These are phyloP conservation scores for Tenthredo scrophulariae DNA, from an alignment of 2,888 invertebrate genomes.

Conservation along the genomic window DNA sequence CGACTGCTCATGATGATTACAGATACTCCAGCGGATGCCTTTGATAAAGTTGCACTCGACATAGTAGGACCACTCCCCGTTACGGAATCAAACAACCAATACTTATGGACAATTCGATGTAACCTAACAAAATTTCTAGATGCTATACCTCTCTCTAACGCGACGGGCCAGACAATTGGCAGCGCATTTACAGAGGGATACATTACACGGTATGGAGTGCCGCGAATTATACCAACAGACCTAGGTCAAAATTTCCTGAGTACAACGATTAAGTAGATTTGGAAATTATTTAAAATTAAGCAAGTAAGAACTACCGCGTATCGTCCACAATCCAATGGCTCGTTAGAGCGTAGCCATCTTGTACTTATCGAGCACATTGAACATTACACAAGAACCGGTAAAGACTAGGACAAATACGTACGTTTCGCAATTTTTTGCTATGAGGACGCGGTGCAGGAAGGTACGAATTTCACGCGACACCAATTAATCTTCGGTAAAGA, in stretches of 20 bases:
- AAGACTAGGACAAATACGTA: slow-evolving; percentile 57
- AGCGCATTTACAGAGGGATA: slow-evolving; percentile 60
- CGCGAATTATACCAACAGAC: slow-evolving; percentile 59
- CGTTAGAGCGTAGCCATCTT: slow-evolving; percentile 51
- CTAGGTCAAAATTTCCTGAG: slow-evolving; percentile 62
- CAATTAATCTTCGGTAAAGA: slow-evolving; percentile 54
- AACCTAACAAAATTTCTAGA: slow-evolving; percentile 56
- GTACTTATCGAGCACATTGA: slow-evolving; percentile 52
- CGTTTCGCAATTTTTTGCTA: slow-evolving; percentile 54
- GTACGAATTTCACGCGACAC: slow-evolving; percentile 54
- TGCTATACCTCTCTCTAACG: slow-evolving; percentile 56
- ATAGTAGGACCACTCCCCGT: no score
- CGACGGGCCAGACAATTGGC: slow-evolving; percentile 57
- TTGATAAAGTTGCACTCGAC: no score
- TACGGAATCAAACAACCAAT: slow-evolving; percentile 55
- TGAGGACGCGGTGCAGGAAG: slow-evolving; percentile 55
- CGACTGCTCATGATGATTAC: no score
- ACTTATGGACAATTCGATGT: slow-evolving; percentile 59
- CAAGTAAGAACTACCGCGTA: slow-evolving; percentile 56
- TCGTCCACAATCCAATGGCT: slow-evolving; percentile 55
- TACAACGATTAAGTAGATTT: slow-evolving; percentile 56
- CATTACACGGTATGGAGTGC: slow-evolving; percentile 59
- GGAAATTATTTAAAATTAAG: slow-evolving; percentile 59
- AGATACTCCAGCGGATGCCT: no score
- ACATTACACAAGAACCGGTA: slow-evolving; percentile 1